A percentile compares a stretch with the other conserved stretches of the same genome.
Evolutionary conservation across 2,888 invertebrate genomes (phyloP).

Genomic region (Drosophila demipolita): DNA sequence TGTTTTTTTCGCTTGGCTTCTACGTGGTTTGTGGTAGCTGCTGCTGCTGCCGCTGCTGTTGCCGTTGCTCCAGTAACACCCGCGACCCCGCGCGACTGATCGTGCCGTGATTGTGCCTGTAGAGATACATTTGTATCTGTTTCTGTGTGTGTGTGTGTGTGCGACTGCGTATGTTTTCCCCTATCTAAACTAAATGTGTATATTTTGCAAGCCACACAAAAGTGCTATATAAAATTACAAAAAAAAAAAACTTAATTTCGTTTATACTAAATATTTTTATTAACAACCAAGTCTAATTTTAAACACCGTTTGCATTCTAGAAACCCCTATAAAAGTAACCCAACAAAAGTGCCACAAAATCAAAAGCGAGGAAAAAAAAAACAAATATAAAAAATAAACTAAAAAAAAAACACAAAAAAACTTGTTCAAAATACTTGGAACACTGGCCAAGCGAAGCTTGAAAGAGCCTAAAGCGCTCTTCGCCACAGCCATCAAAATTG

Average conservation of each 20-base stretch:
- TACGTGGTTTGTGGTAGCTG: conserved; percentile 79
- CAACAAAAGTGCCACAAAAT: conserved; percentile 24
- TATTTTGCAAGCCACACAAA: conserved; percentile 26
- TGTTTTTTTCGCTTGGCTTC: conserved; percentile 56
- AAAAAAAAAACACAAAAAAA: conserved; percentile 21
- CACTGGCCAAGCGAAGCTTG: conserved; percentile 59
- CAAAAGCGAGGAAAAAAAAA: conserved; percentile 20
- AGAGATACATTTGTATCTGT: conserved; percentile 19
- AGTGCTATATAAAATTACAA: not conserved
- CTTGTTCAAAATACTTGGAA: conserved; percentile 67
- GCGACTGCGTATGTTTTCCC: conserved; percentile 23
- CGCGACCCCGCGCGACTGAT: conserved; percentile 65
- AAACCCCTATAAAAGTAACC: conserved; percentile 11
- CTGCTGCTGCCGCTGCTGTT: conserved; percentile 64
- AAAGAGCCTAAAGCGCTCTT: conserved; percentile 72
- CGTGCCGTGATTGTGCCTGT: conserved; percentile 71
- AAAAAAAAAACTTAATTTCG: not conserved
- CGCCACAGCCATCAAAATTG: conserved; percentile 59
- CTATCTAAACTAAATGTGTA: conserved; percentile 27
- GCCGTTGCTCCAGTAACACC: conserved; percentile 71
- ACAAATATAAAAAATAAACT: conserved; percentile 29
- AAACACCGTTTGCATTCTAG: conserved; percentile 32
- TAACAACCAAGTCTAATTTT: conserved; percentile 1
- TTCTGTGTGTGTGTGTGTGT: not conserved
- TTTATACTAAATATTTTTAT: not conserved